These are phyloP conservation scores for Masticophis lateralis DNA, from an alignment of 2,797 vertebrate species.

Conservation along the genomic window DNA sequence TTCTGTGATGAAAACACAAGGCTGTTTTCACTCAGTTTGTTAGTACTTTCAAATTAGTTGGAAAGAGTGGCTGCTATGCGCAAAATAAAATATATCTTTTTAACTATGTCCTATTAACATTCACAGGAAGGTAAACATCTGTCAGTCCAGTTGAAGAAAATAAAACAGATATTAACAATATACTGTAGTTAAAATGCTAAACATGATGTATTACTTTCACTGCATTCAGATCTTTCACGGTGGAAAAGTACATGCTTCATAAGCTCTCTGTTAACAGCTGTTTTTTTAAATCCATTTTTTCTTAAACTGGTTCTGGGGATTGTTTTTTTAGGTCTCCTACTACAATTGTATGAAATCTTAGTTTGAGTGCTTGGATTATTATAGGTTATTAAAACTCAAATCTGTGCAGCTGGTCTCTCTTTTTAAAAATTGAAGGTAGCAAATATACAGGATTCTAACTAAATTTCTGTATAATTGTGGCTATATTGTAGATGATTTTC, in stretches of 20 bases:
- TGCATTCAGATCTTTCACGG: background rate
- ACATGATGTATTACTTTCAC: background rate
- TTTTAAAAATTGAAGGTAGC: conserved; percentile 32
- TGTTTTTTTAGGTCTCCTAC: background rate
- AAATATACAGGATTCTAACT: conserved; percentile 18
- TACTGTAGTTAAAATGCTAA: background rate
- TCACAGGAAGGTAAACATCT: conserved; percentile 49
- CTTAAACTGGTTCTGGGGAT: background rate
- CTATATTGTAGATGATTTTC: conserved; percentile 30
- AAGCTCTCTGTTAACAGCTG: background rate
- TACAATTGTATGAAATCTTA: conserved; percentile 36
- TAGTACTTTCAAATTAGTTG: conserved; percentile 2
- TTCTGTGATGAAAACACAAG: conserved; percentile 33
- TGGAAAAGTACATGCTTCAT: background rate
- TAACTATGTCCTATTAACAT: conserved; percentile 39
- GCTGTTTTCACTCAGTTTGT: conserved; percentile 18
- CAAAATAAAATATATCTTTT: conserved; percentile 28
- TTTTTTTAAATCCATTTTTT: background rate
- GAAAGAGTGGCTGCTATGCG: conserved; percentile 7
- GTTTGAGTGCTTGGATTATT: conserved; percentile 1
- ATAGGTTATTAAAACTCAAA: conserved; percentile 30
- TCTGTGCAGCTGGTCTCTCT: conserved; percentile 35
- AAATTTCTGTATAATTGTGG: conserved; percentile 13
- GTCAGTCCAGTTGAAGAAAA: conserved; percentile 22
- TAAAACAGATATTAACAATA: background rate